Evolutionary conservation across 2,797 vertebrate genomes (phyloP).

Genomic region (Pseudotriccus pelzelni): DNA sequence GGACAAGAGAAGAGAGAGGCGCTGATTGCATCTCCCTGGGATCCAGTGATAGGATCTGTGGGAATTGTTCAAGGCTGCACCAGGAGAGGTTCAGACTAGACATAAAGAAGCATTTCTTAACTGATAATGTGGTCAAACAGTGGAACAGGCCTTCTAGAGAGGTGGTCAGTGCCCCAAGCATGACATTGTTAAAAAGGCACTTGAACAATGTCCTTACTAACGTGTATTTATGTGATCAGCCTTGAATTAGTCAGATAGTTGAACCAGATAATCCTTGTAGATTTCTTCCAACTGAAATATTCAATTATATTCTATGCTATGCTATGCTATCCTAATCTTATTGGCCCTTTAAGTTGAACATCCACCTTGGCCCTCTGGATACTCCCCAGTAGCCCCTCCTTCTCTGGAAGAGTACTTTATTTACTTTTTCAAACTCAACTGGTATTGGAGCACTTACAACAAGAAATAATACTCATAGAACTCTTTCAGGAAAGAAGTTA

Average conservation of each 20-base stretch:
- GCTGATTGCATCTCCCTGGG: not conserved
- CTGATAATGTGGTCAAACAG: not conserved
- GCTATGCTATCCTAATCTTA: not conserved
- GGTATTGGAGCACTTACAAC: not conserved
- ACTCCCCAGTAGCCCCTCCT: not conserved
- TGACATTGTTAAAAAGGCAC: not conserved
- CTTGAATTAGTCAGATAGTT: not conserved
- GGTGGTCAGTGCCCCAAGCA: rapidly evolving
- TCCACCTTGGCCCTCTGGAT: not conserved
- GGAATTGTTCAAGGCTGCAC: not conserved
- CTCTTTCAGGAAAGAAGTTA: not conserved
- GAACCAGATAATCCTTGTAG: not conserved
- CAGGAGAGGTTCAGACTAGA: not conserved
- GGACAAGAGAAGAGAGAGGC: not conserved
- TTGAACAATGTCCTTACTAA: not conserved
- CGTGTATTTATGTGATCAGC: not conserved
- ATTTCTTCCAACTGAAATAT: not conserved
- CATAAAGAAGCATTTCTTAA: not conserved
- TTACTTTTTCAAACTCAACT: constrained; percentile 17
- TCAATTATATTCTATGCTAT: not conserved
- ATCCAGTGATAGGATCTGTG: not conserved
- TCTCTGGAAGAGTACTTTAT: not conserved
- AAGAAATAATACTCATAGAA: not conserved
- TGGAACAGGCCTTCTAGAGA: not conserved
- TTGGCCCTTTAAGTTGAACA: not conserved